Evolutionary conservation across 2,113 vertebrate species (phyloP), one percentile per base, ranked within the genome.

Genomic region (Neodon shergylaensis): DNA sequence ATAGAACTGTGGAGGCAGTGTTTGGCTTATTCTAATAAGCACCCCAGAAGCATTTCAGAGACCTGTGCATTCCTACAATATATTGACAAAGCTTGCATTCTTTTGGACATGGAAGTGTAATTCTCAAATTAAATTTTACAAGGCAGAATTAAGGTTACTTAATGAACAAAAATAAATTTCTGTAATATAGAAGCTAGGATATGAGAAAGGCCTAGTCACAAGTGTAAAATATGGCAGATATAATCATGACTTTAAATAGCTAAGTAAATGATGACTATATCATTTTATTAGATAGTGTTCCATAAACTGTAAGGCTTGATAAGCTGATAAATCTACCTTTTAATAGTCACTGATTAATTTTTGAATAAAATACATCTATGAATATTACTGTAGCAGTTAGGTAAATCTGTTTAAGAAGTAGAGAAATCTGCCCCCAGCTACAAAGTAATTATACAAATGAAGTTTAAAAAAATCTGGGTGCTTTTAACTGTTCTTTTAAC

Each of bases 271-370:
- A 98, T 93, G 92, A 88, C 95, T 89, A 1, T 96, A 79, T 90
- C 10, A 42, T 97, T 98, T 98, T 98, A 98, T 98, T 98, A 91
- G 96, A 94, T 92, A 83, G 96, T 97, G 96, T 98, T 98, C 98
- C 96, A 97, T 98, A 98, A 98, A 97, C 97, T 98, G n/a, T 87
- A 97, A 98, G 97, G 91, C 85, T 85, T 96, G 95, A 83, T 95
- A 95, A 86, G 98, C 97, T 52, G 97, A 98, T 98, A 98, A 98
- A 98, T 98, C 96, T 98, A 94, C 82, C 96, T 98, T 92, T 98
- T 98, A 98, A 97, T 98, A 96, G 95, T 97, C 79, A 98, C 87
- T 95, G 87, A 96, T 97, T 98, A 96, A 96, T 97, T 98, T 98
- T 97, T 63, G 92, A 96, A 44, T 97, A 97, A 98, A 98, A 98